phyloP scores from a whole-genome alignment of 2,888 invertebrate genomes.

The Cordilura impudica region DNA sequence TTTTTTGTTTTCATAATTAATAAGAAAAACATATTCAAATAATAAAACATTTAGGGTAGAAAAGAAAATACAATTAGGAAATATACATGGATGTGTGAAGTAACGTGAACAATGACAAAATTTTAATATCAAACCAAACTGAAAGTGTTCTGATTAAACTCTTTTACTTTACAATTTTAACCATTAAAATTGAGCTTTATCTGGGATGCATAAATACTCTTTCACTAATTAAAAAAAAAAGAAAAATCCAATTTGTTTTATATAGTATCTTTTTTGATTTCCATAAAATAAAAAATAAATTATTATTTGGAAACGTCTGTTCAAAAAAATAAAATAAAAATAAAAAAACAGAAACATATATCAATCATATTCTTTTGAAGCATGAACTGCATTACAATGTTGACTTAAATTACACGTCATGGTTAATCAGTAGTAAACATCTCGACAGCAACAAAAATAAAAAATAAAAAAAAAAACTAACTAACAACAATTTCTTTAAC shows the following conservation, averaged over 20 bases:
- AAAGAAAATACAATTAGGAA: conserved; percentile 15
- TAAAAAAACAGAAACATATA: too few relatives aligned
- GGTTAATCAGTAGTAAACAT: conserved; percentile 58
- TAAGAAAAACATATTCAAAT: conserved; percentile 9
- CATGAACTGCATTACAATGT: conserved; percentile 52
- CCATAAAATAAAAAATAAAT: too few relatives aligned
- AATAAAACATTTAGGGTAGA: conserved; percentile 5
- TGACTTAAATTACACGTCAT: conserved; percentile 58
- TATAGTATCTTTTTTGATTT: too few relatives aligned
- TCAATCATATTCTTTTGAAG: conserved; percentile 28
- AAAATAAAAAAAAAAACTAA: conserved; percentile 2
- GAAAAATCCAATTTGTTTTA: too few relatives aligned
- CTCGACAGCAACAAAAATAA: conserved; percentile 6
- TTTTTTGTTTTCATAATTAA: conserved; percentile 24
- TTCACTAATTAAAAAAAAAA: too few relatives aligned
- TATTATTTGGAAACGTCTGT: too few relatives aligned
- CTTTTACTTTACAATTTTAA: too few relatives aligned
- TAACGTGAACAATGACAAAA: conserved; percentile 10
- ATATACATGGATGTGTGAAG: conserved; percentile 2
- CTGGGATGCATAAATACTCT: too few relatives aligned
- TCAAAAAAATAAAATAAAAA: too few relatives aligned
- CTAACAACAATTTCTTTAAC: conserved; percentile 45
- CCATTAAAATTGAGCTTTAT: too few relatives aligned
- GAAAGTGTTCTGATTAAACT: too few relatives aligned
- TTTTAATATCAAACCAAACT: too few relatives aligned